phyloP scores from a whole-genome alignment of 2,888 invertebrate species.

The Drosophila colorata region DNA sequence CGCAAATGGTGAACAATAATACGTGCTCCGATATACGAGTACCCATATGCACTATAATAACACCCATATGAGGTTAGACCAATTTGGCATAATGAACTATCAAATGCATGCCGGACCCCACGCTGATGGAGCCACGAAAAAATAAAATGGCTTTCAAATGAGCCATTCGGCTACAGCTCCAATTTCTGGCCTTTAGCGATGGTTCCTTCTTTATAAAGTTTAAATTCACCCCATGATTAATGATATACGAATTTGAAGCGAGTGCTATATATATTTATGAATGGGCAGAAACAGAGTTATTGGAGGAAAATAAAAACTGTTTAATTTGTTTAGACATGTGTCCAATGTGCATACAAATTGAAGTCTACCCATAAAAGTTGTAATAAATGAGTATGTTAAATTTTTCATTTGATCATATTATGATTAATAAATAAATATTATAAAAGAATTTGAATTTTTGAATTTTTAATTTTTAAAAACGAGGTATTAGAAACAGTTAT shows the following conservation, averaged over 20 bases:
- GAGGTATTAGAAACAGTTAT: too few species aligned
- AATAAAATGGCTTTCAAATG: conserved; percentile 1
- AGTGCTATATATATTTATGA: conserved; percentile 2
- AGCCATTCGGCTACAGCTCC: conserved; percentile 13
- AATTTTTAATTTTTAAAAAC: too few species aligned
- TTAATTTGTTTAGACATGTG: conserved; percentile 5
- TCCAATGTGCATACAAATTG: conserved; percentile 9
- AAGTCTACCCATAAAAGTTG: conserved; percentile 3
- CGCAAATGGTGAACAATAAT: conserved; percentile 48
- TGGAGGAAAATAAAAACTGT: conserved; percentile 1
- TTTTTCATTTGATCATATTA: not conserved
- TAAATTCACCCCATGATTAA: conserved; percentile 29
- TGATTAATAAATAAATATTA: too few species aligned
- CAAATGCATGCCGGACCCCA: conserved; percentile 46
- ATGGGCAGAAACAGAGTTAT: conserved; percentile 12
- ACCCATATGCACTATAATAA: conserved; percentile 23
- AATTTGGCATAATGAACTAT: conserved; percentile 59
- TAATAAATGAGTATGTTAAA: conserved; percentile 11
- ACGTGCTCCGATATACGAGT: conserved; percentile 54
- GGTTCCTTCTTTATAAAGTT: conserved; percentile 5
- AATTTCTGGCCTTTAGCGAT: conserved; percentile 21
- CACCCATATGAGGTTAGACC: conserved; percentile 60
- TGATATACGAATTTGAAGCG: conserved; percentile 8
- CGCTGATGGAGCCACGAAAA: conserved; percentile 13
- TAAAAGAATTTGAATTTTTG: too few species aligned